Evolutionary conservation across 2,113 vertebrate species (phyloP).

Genomic region (Carassius auratus): DNA sequence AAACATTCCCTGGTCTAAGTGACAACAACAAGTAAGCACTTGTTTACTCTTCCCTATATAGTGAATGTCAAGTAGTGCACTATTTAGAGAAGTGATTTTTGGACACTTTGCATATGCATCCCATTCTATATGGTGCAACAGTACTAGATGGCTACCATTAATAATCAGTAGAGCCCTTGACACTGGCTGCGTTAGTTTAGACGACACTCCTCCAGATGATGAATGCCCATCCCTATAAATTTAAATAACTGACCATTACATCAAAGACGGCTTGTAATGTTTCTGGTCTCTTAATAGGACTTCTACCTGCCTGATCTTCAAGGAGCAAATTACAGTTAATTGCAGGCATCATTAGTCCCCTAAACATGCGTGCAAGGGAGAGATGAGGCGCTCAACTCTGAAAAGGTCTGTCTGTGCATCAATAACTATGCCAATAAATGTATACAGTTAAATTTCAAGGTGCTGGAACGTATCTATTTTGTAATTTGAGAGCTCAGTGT

Average conservation of each 20-base stretch:
- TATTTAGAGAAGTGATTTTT: not conserved
- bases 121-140: not conserved
- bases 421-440: not conserved
- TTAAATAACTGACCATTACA: slow-evolving; percentile 22
- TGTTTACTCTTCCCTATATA: not conserved
- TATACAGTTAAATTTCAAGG: not conserved
- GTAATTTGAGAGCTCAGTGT: not conserved
- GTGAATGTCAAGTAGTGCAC: not conserved
- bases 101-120: not conserved
- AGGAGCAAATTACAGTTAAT: slow-evolving; percentile 18
- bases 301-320: slow-evolving; percentile 18
- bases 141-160: not conserved
- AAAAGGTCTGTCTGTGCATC: slow-evolving; percentile 18
- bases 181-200: not conserved
- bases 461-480: not conserved
- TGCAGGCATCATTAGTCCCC: slow-evolving; percentile 26
- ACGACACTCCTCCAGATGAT: not conserved
- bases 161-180: not conserved
- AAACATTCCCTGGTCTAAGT: not conserved
- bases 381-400: not conserved
- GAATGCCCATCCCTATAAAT: not conserved
- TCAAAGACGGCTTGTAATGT: slow-evolving; percentile 6
- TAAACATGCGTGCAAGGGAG: slow-evolving; percentile 1
- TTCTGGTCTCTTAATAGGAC: not conserved
- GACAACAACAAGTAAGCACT: not conserved